phyloP scores from a whole-genome alignment of 2,888 invertebrate genomes.

The Dilophus febrilis region DNA sequence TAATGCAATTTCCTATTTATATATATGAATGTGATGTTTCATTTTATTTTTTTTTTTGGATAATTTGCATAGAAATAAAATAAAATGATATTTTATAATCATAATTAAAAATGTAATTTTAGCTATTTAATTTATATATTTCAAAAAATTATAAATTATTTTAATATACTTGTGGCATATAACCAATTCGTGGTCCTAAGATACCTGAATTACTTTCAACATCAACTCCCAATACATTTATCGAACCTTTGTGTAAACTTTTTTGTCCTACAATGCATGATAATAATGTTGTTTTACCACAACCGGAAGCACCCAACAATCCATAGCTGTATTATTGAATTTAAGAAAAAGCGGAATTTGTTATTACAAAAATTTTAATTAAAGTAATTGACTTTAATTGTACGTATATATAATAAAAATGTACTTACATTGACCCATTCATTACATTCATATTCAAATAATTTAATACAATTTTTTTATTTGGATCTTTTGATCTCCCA shows the following conservation, averaged over 20 bases:
- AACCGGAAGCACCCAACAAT: conserved; percentile 75
- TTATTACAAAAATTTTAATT: not conserved
- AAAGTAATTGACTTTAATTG: not conserved
- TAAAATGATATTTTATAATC: not conserved
- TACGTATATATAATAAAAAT: not conserved
- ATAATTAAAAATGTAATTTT: not conserved
- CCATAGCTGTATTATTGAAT: conserved; percentile 46
- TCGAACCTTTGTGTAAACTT: conserved; percentile 50
- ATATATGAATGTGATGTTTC: not conserved
- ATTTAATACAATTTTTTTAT: conserved; percentile 42
- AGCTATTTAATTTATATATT: not conserved
- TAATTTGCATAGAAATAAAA: not conserved
- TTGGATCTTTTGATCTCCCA: conserved; percentile 34
- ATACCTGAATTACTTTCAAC: conserved; percentile 45
- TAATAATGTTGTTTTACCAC: conserved; percentile 77
- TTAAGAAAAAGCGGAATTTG: not conserved
- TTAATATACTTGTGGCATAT: conserved; percentile 58
- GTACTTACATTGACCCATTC: conserved; percentile 58
- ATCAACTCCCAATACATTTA: conserved; percentile 55
- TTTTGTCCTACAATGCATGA: conserved; percentile 69
- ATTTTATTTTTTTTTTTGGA: too few relatives aligned
- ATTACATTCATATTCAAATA: conserved; percentile 57
- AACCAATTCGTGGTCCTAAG: conserved; percentile 60
- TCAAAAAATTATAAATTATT: conserved; percentile 30
- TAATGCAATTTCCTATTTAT: conserved; percentile 53